Evolutionary conservation across 1,140 invertebrate species (phyloP).

Genomic region (Archivesica marissinica): DNA sequence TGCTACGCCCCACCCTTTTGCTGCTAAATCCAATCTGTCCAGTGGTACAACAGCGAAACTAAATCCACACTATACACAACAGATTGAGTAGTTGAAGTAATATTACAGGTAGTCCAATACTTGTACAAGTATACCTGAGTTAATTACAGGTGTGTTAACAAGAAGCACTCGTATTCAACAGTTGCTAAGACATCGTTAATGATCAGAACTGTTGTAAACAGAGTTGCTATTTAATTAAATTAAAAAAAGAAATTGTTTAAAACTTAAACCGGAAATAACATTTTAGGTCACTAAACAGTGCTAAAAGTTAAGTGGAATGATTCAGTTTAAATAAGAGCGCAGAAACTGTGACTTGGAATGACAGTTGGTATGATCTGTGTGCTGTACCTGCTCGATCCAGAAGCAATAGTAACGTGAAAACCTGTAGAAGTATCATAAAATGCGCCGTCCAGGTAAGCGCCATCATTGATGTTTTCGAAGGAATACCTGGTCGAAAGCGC

Average conservation of each 20-base stretch:
- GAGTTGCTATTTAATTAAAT: too few relatives aligned
- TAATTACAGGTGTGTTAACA: too few relatives aligned
- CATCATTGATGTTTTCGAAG: conserved; percentile 26
- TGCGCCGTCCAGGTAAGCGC: conserved; percentile 37
- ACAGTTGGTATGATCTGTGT: background rate
- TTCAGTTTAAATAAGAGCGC: background rate
- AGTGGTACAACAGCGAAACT: too few relatives aligned
- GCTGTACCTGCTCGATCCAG: background rate
- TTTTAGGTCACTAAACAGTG: background rate
- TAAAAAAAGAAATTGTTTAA: background rate
- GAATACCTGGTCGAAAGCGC: conserved; percentile 23
- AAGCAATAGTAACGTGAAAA: background rate
- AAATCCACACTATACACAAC: too few relatives aligned
- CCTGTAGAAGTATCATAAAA: background rate
- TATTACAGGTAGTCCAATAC: too few relatives aligned
- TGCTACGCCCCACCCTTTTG: too few relatives aligned
- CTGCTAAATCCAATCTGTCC: too few relatives aligned
- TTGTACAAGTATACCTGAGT: too few relatives aligned
- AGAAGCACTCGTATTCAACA: too few relatives aligned
- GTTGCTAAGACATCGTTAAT: too few relatives aligned
- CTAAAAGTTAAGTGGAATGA: background rate
- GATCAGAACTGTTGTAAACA: too few relatives aligned
- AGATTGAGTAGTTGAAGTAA: too few relatives aligned
- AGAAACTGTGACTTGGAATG: background rate
- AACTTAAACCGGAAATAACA: background rate